Base-by-base conservation (phyloP, 2,113 vertebrate genomes). In the Amblyornis subalaris region DNA sequence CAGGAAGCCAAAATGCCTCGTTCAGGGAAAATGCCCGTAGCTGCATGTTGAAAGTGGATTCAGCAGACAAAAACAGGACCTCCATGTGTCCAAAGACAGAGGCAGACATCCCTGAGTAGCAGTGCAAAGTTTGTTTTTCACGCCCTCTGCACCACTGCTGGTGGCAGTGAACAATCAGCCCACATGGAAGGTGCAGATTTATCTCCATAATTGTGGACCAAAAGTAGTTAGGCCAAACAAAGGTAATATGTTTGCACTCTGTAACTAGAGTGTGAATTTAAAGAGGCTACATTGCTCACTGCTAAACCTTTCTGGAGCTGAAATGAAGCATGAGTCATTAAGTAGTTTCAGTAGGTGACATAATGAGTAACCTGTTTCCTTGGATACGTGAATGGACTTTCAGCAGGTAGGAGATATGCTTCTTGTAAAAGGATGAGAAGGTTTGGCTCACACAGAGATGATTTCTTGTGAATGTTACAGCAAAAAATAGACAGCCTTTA, bases 361-460 rank as follows among this genome's bases (percentile, higher is more conserved):
- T 85, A 94, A 89, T 80, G 85, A 93, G 85, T 66, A 94, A 94
- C 78, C 51, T 85, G 93, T 95, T 96, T 93, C 95, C 95, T 94
- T 94, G 94, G 94, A 95, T 93, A 95, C 67, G 0, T 85, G 81
- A 85, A 93, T 71, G 75, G 87, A 93, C 85, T 93, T 95, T 73
- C 86, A 81, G 74, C 87, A 96, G 91, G 85, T 91, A 91, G 85
- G 77, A 94, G 89, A 81, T 58, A 60, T n/a, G 22, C 36, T 89
- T 88, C 78, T 91, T 94, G 44, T 60, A 73, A 94, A 95, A 95
- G 42, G 54, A 89, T 81, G 45, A 88, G 83, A 88, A 71, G 24
- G 53, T 78, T 24, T 89, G 48, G 53, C 48, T 96, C 81, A 79
- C 70, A 91, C 38, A 58, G 58, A 92, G 70, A 65, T 61, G 36